Evolutionary conservation across 1,140 invertebrate species (phyloP), one percentile per base, ranked within the genome.

Genomic region (Caligus rogercresseyi): DNA sequence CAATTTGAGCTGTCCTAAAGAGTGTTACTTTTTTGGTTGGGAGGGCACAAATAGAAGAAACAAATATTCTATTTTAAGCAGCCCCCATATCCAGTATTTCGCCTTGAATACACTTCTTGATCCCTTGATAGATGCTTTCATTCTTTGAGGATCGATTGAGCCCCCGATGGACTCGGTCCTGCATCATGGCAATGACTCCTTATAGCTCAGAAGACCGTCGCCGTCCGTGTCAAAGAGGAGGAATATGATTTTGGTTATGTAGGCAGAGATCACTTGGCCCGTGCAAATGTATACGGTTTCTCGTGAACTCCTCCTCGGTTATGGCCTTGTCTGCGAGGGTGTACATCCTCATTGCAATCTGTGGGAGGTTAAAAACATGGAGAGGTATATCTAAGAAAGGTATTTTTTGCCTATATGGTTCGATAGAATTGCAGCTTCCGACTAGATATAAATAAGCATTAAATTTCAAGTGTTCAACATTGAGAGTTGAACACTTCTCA

Each of bases 171-270:
- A 97, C 75, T 51, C 94, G 78, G 74, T 97, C 91, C 74, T 94
- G 94, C 93, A 98, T 97, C 63, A 98, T 94, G 24, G 89, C 91
- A 67, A 98, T 94, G 74, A 98, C 74, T 98, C 94, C 69, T 88
- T 84, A 71, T 98, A 95, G 69, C 89, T 93, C 64, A 98, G 78
- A 68, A 92, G 81, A 0, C 91, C 92, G 77, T 98, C 94, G n/a
- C 90, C 91, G 75, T 98, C 93, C 51, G 84, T 86, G 75, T 98
- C 94, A 77, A 98, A 98, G 66, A 98, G 87, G 56, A 43, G 60
- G 18, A 54, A 54, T 2, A 98, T 89, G 0, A 91, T 94, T 65
- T 86, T 78, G 1, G 98, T 89, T 53, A 97, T 76, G 73, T 93
- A 87, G 43, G 78, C 71, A 65, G 86, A 87, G 25, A 97, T 78